Conservation (phyloP, 2,797 vertebrate species). For the Valencia hispanica region DNA sequence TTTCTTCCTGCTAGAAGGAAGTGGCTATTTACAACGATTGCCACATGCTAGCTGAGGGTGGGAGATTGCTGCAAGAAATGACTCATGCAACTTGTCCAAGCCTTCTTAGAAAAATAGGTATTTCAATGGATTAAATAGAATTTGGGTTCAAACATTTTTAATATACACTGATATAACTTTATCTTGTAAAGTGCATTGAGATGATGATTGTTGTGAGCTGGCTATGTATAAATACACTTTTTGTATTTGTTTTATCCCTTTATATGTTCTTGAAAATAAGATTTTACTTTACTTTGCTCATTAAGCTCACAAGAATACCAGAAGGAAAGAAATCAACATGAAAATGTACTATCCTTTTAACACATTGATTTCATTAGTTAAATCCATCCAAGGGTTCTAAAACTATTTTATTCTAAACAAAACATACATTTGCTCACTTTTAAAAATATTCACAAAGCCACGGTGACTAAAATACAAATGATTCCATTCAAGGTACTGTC, state of each 20-base stretch:
- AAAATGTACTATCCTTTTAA: neutral
- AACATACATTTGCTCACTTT: neutral
- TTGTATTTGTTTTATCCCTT: neutral
- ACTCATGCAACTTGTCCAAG: neutral
- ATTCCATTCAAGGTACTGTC: neutral
- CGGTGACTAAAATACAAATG: neutral
- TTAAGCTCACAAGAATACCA: neutral
- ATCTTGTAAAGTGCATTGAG: neutral
- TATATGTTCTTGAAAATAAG: neutral
- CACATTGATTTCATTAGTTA: too few relatives aligned
- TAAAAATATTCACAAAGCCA: constrained; percentile 1
- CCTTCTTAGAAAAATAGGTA: neutral
- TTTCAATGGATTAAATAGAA: neutral
- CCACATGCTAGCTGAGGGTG: neutral
- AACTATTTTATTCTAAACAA: neutral
- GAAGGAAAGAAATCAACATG: neutral
- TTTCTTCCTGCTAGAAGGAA: neutral
- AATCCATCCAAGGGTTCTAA: neutral
- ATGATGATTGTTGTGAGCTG: neutral
- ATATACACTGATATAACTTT: neutral
- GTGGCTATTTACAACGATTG: neutral
- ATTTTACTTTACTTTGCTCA: neutral
- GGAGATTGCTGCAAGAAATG: neutral
- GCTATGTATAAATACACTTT: neutral
- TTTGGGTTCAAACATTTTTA: neutral